Evolutionary conservation across 2,797 vertebrate genomes (phyloP).

Genomic region (Anabacerthia variegaticeps): DNA sequence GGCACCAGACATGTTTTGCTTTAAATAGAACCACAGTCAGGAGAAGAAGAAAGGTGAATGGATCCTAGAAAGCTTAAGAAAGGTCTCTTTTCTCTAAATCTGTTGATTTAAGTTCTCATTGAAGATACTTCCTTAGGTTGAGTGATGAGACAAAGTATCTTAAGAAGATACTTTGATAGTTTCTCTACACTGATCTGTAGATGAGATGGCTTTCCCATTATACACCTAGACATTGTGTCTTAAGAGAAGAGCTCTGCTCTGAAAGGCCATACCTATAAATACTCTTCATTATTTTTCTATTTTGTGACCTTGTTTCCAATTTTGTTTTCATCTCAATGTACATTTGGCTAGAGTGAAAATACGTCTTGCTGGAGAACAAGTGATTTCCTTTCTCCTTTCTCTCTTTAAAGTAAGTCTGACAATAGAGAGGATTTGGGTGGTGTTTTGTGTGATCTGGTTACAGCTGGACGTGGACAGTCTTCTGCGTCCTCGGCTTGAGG

Average conservation of each 20-base stretch:
- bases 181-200: neutral
- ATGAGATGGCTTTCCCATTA: neutral
- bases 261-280: neutral
- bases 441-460: neutral
- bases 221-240: neutral
- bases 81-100: neutral
- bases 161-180: neutral
- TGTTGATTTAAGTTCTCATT: neutral
- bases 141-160: neutral
- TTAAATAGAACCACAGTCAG: neutral
- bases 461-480: neutral
- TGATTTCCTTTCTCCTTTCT: neutral
- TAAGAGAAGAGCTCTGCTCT: neutral
- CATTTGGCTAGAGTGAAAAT: neutral
- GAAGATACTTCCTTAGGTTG: neutral
- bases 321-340: neutral
- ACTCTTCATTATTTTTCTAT: neutral
- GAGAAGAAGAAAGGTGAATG: neutral
- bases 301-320: neutral
- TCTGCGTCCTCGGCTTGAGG: neutral
- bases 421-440: neutral
- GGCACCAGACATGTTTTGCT: neutral
- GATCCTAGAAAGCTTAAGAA: neutral
- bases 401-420: neutral
- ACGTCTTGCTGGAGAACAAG: neutral